Evolutionary conservation across 2,797 vertebrate genomes (phyloP), one percentile per base, ranked within the genome.

Genomic region (Melopsittacus undulatus): DNA sequence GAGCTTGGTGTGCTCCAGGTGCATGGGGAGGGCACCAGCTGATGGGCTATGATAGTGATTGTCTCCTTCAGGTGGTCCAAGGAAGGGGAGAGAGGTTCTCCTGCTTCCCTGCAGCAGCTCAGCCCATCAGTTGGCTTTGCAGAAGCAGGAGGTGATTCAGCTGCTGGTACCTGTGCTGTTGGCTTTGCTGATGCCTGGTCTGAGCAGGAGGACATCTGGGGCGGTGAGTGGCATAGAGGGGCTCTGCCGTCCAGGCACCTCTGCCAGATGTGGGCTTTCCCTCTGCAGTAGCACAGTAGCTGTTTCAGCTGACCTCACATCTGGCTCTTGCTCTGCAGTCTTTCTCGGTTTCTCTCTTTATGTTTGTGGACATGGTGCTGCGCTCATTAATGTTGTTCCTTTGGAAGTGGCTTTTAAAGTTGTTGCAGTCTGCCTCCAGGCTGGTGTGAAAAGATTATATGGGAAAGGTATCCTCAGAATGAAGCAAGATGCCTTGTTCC

Each of bases 91-190:
- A 3, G 22, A 6, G 10, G 49, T 23, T 23, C 43, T 45, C 45
- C 45, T 46, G 9, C 11, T 23, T 42, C 36, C 21, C 48, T 11
- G 34, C 8, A 24, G 1, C 42, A 36, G 36, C 42, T 62, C 13
- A 38, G 14, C 24, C 40, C 29, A 4, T n/a, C 29, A 4, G 7
- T 6, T 49, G 86, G 89, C 67, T 42, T 3, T 64, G 30, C 40
- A 42, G 64, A 40, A 11, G 72, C 6, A 43, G 49, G 23, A 30
- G 49, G 17, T 6, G 18, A 30, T 10, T 61, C 40, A 21, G 68
- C 15, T 34, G 45, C 49, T 19, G 52, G 8, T 2, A 0, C 1
- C 1, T 16, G 40, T 20, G 30, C 56, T 70, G 43, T 21, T 7
- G 0, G 15, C 1, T 16, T 29, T 30, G 64, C 11, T 40, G 21